Evolutionary conservation across 2,113 vertebrate species (phyloP).

Genomic region (Xenopus tropicalis): UCB_Xtro_10.0 CM004444.2:99876501-99877000

Average conservation of each 20-base stretch:
- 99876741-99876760: slow-evolving; percentile 8
- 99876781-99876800: neutral
- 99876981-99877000: slow-evolving; percentile 52
- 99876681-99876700: too few species aligned
- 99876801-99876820: neutral
- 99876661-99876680: too few species aligned
- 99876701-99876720: neutral
- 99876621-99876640: too few species aligned
- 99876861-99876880: slow-evolving; percentile 28
- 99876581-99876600: too few species aligned
- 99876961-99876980: slow-evolving; percentile 48
- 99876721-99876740: neutral
- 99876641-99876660: too few species aligned
- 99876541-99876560: too few species aligned
- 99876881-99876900: slow-evolving; percentile 18
- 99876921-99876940: slow-evolving; percentile 61
- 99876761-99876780: neutral
- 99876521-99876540: too few species aligned
- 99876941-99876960: slow-evolving; percentile 56
- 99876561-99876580: too few species aligned
- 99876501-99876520: too few species aligned
- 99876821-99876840: neutral
- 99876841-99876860: slow-evolving; percentile 24
- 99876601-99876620: too few species aligned
- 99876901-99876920: slow-evolving; percentile 57